A percentile compares a stretch with the other conserved stretches of the same genome.
Conservation (phyloP, 2,797 vertebrate genomes). For the Sphenopsis melanotis region DNA sequence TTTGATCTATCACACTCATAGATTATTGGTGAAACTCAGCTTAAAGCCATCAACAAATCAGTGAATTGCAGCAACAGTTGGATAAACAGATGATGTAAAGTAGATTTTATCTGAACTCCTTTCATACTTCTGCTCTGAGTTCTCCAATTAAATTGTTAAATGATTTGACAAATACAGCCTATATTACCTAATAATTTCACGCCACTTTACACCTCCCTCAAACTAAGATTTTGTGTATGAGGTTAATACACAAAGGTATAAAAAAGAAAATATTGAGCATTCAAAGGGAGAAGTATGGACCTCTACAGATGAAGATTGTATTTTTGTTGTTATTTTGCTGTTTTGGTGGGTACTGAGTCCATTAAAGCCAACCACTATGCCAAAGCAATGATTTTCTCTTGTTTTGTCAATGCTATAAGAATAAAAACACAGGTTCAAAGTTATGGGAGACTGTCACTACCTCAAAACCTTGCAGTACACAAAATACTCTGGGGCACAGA, state of each 20-base stretch:
- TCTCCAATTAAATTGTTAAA: neutral
- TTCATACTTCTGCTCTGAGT: neutral
- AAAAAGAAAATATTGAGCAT: neutral
- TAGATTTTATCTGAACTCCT: neutral
- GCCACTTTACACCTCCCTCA: neutral
- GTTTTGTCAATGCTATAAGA: neutral
- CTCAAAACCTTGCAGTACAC: neutral
- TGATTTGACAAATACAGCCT: neutral
- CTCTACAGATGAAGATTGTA: neutral
- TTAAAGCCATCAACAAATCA: neutral
- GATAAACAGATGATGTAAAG: neutral
- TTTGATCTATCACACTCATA: neutral
- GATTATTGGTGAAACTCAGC: neutral
- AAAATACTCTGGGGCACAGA: neutral
- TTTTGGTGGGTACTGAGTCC: neutral
- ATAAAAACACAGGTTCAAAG: neutral
- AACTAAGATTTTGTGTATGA: neutral
- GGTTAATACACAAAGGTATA: neutral
- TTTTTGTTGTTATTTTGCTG: neutral
- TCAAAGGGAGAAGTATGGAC: neutral
- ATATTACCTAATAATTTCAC: neutral
- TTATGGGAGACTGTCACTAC: neutral
- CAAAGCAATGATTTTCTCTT: neutral
- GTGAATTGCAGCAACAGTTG: neutral
- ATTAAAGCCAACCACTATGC: neutral